Base-by-base conservation (phyloP, 2,113 vertebrate genomes). In the Pseudorhombus dupliciocellatus region DNA sequence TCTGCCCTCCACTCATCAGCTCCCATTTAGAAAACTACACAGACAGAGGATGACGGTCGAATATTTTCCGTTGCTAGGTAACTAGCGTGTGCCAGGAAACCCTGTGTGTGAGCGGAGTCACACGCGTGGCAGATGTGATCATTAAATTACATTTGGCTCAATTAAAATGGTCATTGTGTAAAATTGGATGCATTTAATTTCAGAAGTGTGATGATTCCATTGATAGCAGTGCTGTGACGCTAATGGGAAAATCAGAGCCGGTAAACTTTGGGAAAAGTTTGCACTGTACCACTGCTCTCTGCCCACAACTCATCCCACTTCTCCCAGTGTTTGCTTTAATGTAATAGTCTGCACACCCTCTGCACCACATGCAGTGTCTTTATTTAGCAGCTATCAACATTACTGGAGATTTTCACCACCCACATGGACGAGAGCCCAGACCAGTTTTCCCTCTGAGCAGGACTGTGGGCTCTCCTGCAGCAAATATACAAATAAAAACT, bases 31-130 rank as follows among this genome's bases (percentile, higher is more conserved):
- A 53, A 66, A 72, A 69, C 46, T 58, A 79, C 37, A 42, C 57
- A 77, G 50, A 79, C 53, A 75, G 8, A 46, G 26, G 62, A 69
- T 30, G 14, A 70, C 55, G 56, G 30, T 76, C 56, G 53, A 81
- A 73, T 72, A 51, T 75, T 63, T 69, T 75, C 42, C 37, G 89
- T 91, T 91, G 88, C 89, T 86, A 87, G 86, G 88, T 66, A 88
- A 89, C 89, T 75, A 59, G 57, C 14, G 31, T 59, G 57, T 24
- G 31, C n/a, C 21, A 22, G 1, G 76, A 87, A 71, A 74, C 62
- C 64, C 52, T 34, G 46, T 46, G 55, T 60, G 28, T 46, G n/a
- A n/a, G n/a, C n/a, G 14, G 0, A 6, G 7, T 30, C 30, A 54
- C 55, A 56, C 11, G 59, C 44, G 30, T 21, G 26, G 40, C 24